Conservation (phyloP, 2,113 vertebrate genomes). For the Podarcis raffonei region DNA sequence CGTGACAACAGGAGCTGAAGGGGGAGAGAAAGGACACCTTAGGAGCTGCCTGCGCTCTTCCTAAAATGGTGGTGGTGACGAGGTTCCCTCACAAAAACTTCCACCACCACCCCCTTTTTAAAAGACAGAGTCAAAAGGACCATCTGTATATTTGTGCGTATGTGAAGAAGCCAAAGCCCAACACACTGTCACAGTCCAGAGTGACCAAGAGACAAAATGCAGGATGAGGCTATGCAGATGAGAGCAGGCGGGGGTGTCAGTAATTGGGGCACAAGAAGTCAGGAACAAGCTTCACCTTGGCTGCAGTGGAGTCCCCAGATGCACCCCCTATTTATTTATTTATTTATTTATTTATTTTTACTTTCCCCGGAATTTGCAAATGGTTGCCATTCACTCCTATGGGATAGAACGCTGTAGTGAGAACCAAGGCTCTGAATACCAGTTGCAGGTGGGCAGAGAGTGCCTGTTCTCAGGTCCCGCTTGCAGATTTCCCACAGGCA, state of each 20-base stretch:
- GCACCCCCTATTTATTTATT: no score
- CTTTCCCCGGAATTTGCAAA: background rate
- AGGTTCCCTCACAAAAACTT: background rate
- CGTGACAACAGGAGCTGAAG: conserved; percentile 7
- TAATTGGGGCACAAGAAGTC: background rate
- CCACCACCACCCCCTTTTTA: background rate
- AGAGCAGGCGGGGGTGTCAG: background rate
- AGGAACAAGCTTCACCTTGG: background rate
- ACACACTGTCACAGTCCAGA: background rate
- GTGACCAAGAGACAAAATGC: background rate
- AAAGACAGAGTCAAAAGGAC: no score
- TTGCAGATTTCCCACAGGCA: background rate
- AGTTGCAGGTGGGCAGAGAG: background rate
- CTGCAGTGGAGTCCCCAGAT: no score
- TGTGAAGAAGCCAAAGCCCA: background rate
- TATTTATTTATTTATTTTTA: background rate
- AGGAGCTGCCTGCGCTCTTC: no score
- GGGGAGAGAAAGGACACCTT: background rate
- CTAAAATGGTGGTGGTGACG: background rate
- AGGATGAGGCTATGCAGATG: background rate
- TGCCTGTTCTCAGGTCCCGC: background rate
- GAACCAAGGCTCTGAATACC: background rate
- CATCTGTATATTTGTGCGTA: no score
- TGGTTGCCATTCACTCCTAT: background rate
- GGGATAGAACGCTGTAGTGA: background rate